These are phyloP conservation scores for Campoletis sonorensis DNA, from an alignment of 1,140 invertebrate species.

Conservation along the genomic window DNA sequence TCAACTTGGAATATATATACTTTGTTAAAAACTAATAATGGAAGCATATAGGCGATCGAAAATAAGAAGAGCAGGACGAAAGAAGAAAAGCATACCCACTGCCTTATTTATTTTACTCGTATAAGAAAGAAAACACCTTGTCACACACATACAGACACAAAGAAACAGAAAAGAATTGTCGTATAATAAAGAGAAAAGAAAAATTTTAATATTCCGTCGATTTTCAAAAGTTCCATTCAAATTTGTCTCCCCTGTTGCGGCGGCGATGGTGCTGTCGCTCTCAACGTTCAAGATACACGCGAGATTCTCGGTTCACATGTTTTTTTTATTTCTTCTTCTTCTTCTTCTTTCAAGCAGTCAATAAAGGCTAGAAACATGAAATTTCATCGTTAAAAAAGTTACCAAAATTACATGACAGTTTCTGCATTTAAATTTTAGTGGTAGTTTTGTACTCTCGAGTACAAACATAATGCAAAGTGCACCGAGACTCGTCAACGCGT, in stretches of 20 bases:
- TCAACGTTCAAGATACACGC: slow-evolving; percentile 31
- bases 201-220: no score
- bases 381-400: slow-evolving; percentile 56
- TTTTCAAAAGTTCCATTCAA: no score
- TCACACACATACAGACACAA: slow-evolving; percentile 67
- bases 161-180: slow-evolving; percentile 24
- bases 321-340: no score
- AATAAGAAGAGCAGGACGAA: slow-evolving; percentile 55
- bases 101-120: slow-evolving; percentile 74
- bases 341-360: slow-evolving; percentile 49
- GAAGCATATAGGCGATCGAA: slow-evolving; percentile 46
- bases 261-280: no score
- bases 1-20: no score
- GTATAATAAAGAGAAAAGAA: slow-evolving; percentile 16
- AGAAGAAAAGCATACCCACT: slow-evolving; percentile 66
- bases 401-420: slow-evolving; percentile 53
- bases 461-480: neutral
- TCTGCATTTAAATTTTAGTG: slow-evolving; percentile 25
- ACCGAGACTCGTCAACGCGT: neutral
- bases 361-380: slow-evolving; percentile 63
- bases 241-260: no score
- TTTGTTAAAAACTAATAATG: neutral
- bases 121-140: slow-evolving; percentile 69
- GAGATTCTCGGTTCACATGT: slow-evolving; percentile 23
- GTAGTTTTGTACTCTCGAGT: neutral